Evolutionary conservation across 2,888 invertebrate genomes (phyloP), one percentile per base, ranked within the genome.

Genomic region (Apomyelois bistriatella): DNA sequence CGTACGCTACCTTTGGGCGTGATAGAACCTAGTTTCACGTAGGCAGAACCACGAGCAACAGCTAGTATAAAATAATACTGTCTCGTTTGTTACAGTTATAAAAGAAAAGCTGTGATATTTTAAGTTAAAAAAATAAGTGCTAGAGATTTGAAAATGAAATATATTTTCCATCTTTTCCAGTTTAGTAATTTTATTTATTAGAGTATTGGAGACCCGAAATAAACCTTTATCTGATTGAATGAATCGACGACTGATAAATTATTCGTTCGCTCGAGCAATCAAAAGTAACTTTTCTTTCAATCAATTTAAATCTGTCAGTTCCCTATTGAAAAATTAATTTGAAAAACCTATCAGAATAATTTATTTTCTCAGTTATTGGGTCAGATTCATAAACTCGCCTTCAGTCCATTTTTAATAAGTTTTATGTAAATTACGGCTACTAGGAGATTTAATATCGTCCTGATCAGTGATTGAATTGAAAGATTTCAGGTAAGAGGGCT

Each of bases 381-480:
- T 64, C 65, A 60, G 61, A 54, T 54, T 56, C 58, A 56, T 52
- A 58, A 54, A 54, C 61, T 54, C 59, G 65, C 68, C 70, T 75
- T 70, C 61, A 66, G 66, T 70, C 69, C 70, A 76, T 79, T 85
- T 82, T 85, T 85, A 86, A 88, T 88, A 87, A 87, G 76, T 83
- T 83, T 80, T 72, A 89, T 89, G 87, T 82, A 87, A 89, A 89
- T 85, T 75, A 70, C 70, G 69, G 75, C 67, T 69, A 65, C 75
- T 77, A 67, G 67, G 67, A 72, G 75, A 78, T 75, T 83, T 79
- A 82, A 84, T 86, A 84, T 83, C 76, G 77, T 70, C 71, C 65
- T 77, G 80, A 83, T 82, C 77, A 72, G 71, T 70, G 74, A 76
- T 81, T 73, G 78, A 82, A 85, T 84, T 82, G 84, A 83, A 85